These are phyloP conservation scores for Natrix natrix DNA, from an alignment of 2,797 vertebrate species.

Conservation along the genomic window DNA sequence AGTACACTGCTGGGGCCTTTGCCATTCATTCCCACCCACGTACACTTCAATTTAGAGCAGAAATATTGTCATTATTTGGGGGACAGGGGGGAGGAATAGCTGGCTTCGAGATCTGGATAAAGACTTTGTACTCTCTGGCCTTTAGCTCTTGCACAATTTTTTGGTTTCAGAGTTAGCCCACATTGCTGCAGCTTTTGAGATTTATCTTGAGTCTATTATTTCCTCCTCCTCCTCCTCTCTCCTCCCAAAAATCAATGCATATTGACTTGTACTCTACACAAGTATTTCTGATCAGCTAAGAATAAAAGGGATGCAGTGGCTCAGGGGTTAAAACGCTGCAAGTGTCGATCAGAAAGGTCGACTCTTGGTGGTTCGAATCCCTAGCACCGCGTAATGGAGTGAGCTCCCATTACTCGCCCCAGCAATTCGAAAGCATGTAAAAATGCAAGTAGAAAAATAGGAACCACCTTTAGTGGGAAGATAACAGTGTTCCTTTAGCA, in stretches of 20 bases:
- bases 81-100: not conserved
- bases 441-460: too few relatives aligned
- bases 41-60: not conserved
- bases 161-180: not conserved
- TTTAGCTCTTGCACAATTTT: not conserved
- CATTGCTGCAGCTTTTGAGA: not conserved
- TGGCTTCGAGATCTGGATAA: not conserved
- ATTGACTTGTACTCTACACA: not conserved
- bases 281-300: not conserved
- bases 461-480: too few relatives aligned
- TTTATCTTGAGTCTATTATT: not conserved
- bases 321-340: too few relatives aligned
- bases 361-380: too few relatives aligned
- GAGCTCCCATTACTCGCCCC: too few relatives aligned
- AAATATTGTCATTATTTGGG: not conserved
- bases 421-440: too few relatives aligned
- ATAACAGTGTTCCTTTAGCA: too few relatives aligned
- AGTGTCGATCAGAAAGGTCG: too few relatives aligned
- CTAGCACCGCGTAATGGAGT: too few relatives aligned
- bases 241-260: not conserved
- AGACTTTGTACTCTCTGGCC: not conserved
- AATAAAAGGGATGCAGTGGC: not conserved
- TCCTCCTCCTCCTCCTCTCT: not conserved
- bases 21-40: slow-evolving; percentile 2
- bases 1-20: slow-evolving; percentile 2